These are phyloP conservation scores for Lagenorhynchus albirostris DNA, from an alignment of 2,113 vertebrate genomes.

Conservation along the genomic window DNA sequence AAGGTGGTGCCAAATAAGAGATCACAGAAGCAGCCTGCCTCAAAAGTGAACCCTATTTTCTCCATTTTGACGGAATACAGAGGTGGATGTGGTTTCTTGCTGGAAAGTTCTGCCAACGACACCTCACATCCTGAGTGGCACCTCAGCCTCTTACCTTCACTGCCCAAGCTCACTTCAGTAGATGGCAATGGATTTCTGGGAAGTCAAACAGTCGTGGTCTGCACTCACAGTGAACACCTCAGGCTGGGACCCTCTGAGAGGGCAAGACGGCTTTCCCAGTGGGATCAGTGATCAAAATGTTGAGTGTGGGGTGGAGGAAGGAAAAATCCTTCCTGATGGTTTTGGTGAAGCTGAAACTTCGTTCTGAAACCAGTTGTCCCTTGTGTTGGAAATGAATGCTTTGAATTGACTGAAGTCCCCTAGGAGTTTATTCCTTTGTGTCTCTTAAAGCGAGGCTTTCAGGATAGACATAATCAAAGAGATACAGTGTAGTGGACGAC, in stretches of 20 bases:
- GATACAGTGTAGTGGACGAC: neutral
- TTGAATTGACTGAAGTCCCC: neutral
- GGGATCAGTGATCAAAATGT: neutral
- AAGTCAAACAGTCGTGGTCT: neutral
- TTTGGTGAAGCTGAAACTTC: neutral
- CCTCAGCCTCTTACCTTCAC: neutral
- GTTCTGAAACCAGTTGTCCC: neutral
- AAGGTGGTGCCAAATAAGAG: conserved; percentile 23
- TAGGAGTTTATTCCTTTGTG: conserved; percentile 1
- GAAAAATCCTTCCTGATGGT: neutral
- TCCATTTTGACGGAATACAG: neutral
- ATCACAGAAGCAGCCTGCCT: neutral
- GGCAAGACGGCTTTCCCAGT: neutral
- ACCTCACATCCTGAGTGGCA: neutral
- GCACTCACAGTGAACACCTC: neutral
- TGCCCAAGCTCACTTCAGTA: neutral
- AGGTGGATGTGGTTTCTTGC: neutral
- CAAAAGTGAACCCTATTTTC: neutral
- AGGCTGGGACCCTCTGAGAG: neutral
- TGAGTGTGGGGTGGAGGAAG: neutral
- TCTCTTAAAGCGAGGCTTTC: neutral
- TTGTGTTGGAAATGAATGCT: neutral
- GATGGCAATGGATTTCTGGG: neutral
- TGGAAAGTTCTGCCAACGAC: neutral
- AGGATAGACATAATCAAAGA: conserved; percentile 22